Percentiles rank a stretch among this genome's conserved stretches.
These are phyloP conservation scores for Trachelus tabidus DNA, from an alignment of 2,888 invertebrate species.

Conservation along the genomic window DNA sequence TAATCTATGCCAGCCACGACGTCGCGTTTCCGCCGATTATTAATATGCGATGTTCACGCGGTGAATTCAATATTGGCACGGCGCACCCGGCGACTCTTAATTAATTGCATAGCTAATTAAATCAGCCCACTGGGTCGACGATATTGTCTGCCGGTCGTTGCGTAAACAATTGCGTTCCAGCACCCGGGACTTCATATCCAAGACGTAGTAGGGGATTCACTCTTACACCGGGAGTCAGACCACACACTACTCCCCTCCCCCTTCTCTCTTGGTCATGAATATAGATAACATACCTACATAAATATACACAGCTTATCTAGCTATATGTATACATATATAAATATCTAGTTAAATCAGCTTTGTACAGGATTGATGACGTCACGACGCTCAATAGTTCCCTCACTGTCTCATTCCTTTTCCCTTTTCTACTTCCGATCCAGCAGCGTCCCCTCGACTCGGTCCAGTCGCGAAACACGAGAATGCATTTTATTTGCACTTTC, in stretches of 20 bases:
- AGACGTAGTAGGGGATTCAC: too few species aligned
- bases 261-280: too few species aligned
- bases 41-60: constrained; percentile 22
- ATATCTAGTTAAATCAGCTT: neutral
- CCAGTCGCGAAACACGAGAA: constrained; percentile 28
- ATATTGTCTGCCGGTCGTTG: neutral
- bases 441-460: neutral
- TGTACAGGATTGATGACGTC: neutral
- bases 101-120: constrained; percentile 40
- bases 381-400: neutral
- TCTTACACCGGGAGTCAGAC: too few species aligned
- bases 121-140: neutral
- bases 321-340: too few species aligned
- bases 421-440: neutral
- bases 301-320: too few species aligned
- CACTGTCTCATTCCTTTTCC: neutral
- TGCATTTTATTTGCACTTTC: constrained; percentile 37
- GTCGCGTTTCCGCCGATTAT: too few species aligned
- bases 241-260: too few species aligned
- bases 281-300: too few species aligned
- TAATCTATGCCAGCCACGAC: too few species aligned
- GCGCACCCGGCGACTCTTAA: constrained; percentile 47
- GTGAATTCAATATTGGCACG: constrained; percentile 57
- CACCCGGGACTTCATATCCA: too few species aligned
- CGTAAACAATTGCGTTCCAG: neutral